Conservation (phyloP, 2,797 vertebrate genomes). For the Picus viridis region DNA sequence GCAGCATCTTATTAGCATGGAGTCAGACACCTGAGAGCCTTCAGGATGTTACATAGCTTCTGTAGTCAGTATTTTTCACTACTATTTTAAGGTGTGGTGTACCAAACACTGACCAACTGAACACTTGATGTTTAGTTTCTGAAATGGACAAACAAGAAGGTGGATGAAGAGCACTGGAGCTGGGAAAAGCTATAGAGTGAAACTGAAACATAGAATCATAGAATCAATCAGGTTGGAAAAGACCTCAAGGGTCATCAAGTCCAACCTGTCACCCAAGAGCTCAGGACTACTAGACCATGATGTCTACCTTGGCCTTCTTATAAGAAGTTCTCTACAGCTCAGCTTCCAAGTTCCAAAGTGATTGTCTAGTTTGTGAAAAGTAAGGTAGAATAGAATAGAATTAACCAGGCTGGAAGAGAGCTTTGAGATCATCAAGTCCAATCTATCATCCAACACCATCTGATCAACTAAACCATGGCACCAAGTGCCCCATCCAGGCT, state of each 20-base stretch:
- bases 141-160: neutral
- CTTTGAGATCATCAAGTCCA: too few species aligned
- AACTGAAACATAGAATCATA: neutral
- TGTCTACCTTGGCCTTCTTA: neutral
- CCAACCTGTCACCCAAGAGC: too few species aligned
- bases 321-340: neutral
- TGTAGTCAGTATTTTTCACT: neutral
- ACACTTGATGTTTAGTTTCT: neutral
- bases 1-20: neutral
- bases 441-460: too few species aligned
- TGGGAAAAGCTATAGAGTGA: neutral
- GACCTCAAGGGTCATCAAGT: too few species aligned
- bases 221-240: too few species aligned
- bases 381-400: neutral
- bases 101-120: neutral
- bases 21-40: neutral
- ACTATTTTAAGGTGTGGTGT: constrained; percentile 7
- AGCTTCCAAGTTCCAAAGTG: neutral
- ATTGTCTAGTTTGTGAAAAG: neutral
- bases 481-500: too few species aligned
- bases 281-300: too few species aligned
- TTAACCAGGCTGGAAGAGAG: too few species aligned
- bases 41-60: neutral
- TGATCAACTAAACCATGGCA: too few species aligned
- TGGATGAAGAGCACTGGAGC: neutral